A percentile compares a stretch with the other conserved stretches of the same genome.
phyloP scores from a whole-genome alignment of 2,113 vertebrate genomes.

The Saccopteryx bilineata region DNA sequence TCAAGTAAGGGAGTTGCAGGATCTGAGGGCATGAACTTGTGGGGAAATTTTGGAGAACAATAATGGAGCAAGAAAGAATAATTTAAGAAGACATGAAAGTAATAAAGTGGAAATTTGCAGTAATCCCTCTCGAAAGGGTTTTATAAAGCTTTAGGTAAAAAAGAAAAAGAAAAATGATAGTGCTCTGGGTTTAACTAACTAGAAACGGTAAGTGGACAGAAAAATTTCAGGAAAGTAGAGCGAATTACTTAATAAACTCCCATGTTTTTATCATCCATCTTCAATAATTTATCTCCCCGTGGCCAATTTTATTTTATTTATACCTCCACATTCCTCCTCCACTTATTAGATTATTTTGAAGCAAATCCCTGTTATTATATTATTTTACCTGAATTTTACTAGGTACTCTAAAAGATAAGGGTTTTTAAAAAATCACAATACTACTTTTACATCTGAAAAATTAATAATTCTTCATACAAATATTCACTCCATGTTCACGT shows the following conservation, averaged over 20 bases:
- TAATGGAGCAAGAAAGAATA: neutral
- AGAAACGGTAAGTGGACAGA: neutral
- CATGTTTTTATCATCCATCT: neutral
- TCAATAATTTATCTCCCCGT: neutral
- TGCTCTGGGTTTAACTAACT: neutral
- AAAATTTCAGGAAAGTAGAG: neutral
- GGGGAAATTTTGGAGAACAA: neutral
- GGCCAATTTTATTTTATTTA: neutral
- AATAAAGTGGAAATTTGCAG: neutral
- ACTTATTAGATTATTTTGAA: slow-evolving; percentile 41
- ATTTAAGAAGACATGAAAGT: neutral
- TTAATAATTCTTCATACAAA: slow-evolving; percentile 15
- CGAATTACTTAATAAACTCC: neutral
- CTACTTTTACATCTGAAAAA: neutral
- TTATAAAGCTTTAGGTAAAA: neutral
- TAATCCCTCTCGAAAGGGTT: neutral
- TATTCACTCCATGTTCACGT: neutral
- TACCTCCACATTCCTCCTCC: neutral
- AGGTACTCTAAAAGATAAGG: neutral
- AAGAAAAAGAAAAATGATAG: neutral
- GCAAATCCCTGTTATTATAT: neutral
- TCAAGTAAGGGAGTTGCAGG: neutral
- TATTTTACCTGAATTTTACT: slow-evolving; percentile 1
- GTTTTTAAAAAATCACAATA: neutral
- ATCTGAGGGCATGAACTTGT: neutral